phyloP scores from a whole-genome alignment of 2,113 vertebrate genomes.

The Myotis lucifugus region DNA sequence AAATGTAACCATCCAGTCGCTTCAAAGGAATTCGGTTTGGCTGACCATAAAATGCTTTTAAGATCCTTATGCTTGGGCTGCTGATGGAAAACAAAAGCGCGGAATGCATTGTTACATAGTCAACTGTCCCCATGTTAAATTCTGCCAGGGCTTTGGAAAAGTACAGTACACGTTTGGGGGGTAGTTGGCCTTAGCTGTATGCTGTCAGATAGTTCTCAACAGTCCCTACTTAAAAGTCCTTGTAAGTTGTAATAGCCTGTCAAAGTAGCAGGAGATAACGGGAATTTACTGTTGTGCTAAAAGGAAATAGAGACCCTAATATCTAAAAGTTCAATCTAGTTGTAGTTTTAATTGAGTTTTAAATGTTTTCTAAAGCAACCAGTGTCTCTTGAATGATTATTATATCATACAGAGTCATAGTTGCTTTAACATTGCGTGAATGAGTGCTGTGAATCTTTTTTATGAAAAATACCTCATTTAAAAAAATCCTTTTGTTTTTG shows the following conservation, averaged over 20 bases:
- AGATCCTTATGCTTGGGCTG: neutral
- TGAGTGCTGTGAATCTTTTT: constrained; percentile 24
- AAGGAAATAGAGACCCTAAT: neutral
- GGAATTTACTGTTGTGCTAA: neutral
- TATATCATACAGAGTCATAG: neutral
- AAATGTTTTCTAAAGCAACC: constrained; percentile 33
- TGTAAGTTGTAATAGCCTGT: neutral
- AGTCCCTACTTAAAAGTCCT: constrained; percentile 1
- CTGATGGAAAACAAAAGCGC: neutral
- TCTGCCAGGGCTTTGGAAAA: neutral
- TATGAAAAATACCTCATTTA: neutral
- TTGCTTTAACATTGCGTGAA: constrained; percentile 1
- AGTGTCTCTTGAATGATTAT: neutral
- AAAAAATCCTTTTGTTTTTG: constrained; percentile 5
- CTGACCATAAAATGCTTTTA: neutral
- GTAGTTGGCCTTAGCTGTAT: neutral
- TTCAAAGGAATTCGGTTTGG: neutral
- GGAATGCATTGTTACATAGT: neutral
- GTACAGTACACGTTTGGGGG: neutral
- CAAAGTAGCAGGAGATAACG: neutral
- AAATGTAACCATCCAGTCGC: neutral
- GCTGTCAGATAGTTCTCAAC: neutral
- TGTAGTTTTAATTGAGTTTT: constrained; percentile 21
- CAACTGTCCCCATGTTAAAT: neutral
- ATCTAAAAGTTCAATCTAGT: neutral